Evolutionary conservation across 2,888 invertebrate species (phyloP), one percentile per base, ranked within the genome.

Genomic region (Lapara coniferarum): DNA sequence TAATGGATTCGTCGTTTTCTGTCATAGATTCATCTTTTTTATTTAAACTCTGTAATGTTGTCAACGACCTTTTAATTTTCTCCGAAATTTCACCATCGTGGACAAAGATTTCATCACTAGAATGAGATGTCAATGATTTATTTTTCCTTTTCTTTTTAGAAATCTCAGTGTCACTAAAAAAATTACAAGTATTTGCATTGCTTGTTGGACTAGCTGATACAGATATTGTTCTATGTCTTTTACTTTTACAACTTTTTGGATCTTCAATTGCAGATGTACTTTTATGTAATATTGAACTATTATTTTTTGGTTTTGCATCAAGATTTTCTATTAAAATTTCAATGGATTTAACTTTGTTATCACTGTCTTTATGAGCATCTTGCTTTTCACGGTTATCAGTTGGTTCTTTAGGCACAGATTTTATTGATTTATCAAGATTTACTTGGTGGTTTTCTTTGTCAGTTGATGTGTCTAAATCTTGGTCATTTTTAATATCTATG

Each of bases 141-240:
- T 72, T 75, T 66, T 71, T 79, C 52, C 71, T 78, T 70, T 79
- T 85, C 73, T 83, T 86, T 68, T 83, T 87, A 49, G 70, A 69
- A 16, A 70, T 74, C 71, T 87, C 87, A 82, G 78, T 88, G 71
- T 91, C 90, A 77, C 89, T 91, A 69, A 80, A 81, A 74, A 83
- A 87, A 68, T 72, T 79, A 67, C 67, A 78, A 55, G 85, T 81
- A 58, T 72, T 77, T 68, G 72, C 44, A 70, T 77, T 72, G 66
- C 74, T 63, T 16, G 73, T 69, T 52, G 80, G 72, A 13, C 82
- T 69, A 51, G 81, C 81, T 70, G 89, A 85, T 84, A 86, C 90
- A 37, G 92, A 91, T 73, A 87, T 89, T 19, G 89, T 89, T 81
- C 91, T 84, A 59, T 81, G 82, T 71, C 88, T 86, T 75, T 87